Evolutionary conservation across 2,113 vertebrate genomes (phyloP).

Genomic region (Phocoena sinus): DNA sequence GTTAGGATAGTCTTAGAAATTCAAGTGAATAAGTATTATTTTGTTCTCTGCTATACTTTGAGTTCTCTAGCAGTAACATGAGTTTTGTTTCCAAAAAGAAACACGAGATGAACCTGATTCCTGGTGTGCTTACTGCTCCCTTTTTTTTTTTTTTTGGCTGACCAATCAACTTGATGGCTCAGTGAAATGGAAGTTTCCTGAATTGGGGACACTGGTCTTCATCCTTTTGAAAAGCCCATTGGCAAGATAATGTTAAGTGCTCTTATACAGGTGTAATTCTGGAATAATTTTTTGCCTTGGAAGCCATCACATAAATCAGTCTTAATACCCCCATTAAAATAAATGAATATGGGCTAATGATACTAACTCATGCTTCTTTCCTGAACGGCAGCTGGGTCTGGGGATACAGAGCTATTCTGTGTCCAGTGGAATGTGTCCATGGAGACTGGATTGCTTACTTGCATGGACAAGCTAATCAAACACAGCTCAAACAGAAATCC

Average conservation of each 20-base stretch:
- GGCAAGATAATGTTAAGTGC: slow-evolving; percentile 42
- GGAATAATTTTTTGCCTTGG: slow-evolving; percentile 45
- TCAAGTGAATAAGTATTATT: background rate
- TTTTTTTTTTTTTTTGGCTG: background rate
- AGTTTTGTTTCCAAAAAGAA: background rate
- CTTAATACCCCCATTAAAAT: background rate
- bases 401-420: background rate
- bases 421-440: slow-evolving; percentile 39
- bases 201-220: background rate
- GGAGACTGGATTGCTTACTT: slow-evolving; percentile 50
- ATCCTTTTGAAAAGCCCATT: slow-evolving; percentile 20
- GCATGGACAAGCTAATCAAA: slow-evolving; percentile 67
- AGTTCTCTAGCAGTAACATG: background rate
- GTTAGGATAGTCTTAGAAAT: slow-evolving; percentile 7
- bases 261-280: background rate
- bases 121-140: background rate
- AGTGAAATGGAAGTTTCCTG: background rate
- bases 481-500: slow-evolving; percentile 65
- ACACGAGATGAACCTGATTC: background rate
- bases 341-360: slow-evolving; percentile 55
- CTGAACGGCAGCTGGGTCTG: background rate
- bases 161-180: background rate
- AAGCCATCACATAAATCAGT: slow-evolving; percentile 44
- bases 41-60: background rate
- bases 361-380: slow-evolving; percentile 26